Percentiles rank a stretch among this genome's conserved stretches.
Evolutionary conservation across 1,140 invertebrate species (phyloP).

Genomic region (Brachionus angularis): DNA sequence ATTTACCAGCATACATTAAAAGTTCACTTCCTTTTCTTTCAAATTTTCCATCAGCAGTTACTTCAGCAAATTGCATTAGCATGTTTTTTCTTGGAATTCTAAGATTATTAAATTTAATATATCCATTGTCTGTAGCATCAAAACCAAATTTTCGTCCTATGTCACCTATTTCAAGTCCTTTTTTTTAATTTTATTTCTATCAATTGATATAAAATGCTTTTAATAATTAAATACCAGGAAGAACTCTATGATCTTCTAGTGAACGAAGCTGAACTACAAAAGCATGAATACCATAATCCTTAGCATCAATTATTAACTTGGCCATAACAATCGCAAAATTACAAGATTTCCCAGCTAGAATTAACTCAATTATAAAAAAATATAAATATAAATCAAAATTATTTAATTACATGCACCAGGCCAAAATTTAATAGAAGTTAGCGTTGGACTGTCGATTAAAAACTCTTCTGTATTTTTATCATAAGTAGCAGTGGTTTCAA

Average conservation of each 20-base stretch:
- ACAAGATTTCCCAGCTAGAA: slow-evolving; percentile 84
- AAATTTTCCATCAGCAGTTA: slow-evolving; percentile 60
- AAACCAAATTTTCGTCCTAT: slow-evolving; percentile 75
- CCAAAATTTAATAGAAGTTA: slow-evolving; percentile 90
- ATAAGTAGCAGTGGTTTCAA: slow-evolving; percentile 86
- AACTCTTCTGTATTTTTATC: slow-evolving; percentile 79
- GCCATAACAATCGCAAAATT: slow-evolving; percentile 82
- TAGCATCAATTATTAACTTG: slow-evolving; percentile 76
- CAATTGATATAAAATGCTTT: too few relatives aligned
- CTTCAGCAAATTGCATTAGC: slow-evolving; percentile 84
- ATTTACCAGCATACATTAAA: slow-evolving; percentile 83
- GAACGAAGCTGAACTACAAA: slow-evolving; percentile 86
- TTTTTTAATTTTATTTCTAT: too few relatives aligned
- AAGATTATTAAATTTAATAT: slow-evolving; percentile 73
- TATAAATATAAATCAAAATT: slow-evolving; percentile 54
- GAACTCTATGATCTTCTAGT: slow-evolving; percentile 75
- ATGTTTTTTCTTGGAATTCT: slow-evolving; percentile 76
- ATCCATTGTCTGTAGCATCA: slow-evolving; percentile 81
- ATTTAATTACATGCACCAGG: slow-evolving; percentile 70
- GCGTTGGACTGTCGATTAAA: slow-evolving; percentile 75
- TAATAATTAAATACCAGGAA: slow-evolving; percentile 63
- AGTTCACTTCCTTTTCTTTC: slow-evolving; percentile 74
- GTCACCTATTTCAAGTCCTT: slow-evolving; percentile 73
- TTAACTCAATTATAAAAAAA: too few relatives aligned
- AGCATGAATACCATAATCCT: slow-evolving; percentile 83